Conservation (phyloP, 2,888 invertebrate species). For the Bombyx huttoni region DNA sequence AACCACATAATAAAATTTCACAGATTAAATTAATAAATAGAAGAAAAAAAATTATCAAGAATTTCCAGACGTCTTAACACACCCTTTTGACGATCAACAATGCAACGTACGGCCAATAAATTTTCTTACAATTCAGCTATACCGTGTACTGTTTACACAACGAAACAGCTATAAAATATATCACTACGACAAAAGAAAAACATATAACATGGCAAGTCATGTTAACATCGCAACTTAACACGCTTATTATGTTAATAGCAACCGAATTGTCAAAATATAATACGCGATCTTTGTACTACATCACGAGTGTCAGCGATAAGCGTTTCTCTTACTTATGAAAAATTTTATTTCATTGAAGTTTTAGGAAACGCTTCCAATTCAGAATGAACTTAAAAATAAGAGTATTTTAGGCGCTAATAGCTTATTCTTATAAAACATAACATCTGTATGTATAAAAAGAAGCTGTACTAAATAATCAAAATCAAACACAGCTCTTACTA, state of each 20-base stretch:
- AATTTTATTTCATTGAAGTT: background rate
- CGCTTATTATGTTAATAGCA: constrained; percentile 49
- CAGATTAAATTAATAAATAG: background rate
- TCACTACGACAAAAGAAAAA: constrained; percentile 60
- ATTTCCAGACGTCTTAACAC: constrained; percentile 7
- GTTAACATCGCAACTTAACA: constrained; percentile 43
- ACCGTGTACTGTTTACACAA: constrained; percentile 62
- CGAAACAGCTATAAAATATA: constrained; percentile 63
- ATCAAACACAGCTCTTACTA: too few relatives aligned
- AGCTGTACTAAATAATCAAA: too few relatives aligned
- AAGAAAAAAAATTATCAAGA: background rate
- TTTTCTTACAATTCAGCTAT: constrained; percentile 61
- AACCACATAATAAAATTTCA: too few relatives aligned
- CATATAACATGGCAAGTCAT: constrained; percentile 44
- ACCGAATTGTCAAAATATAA: constrained; percentile 64
- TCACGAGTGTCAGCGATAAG: constrained; percentile 14
- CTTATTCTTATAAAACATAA: too few relatives aligned
- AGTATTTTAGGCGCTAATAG: too few relatives aligned
- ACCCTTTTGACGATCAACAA: constrained; percentile 45
- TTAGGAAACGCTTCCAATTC: too few relatives aligned
- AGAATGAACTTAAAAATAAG: too few relatives aligned
- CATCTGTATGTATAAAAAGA: too few relatives aligned
- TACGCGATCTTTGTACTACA: constrained; percentile 19
- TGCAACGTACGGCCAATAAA: constrained; percentile 54
- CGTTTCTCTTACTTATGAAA: constrained; percentile 12